Evolutionary conservation across 1,140 invertebrate species (phyloP).

Genomic region (Drosophila santomea): DNA sequence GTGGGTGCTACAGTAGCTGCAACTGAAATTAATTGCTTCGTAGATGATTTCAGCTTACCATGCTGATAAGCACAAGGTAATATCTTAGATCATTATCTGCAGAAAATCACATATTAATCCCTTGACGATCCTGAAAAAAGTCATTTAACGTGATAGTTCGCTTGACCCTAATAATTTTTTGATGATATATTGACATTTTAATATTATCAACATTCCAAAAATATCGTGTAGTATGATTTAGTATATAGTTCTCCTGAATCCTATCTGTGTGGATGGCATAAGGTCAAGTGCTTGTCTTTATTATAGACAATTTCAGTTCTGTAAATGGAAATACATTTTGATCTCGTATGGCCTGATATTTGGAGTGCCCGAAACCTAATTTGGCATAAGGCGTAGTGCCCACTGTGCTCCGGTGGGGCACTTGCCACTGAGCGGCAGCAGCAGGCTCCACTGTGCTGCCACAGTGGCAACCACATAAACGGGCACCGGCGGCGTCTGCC

Average conservation of each 20-base stretch:
- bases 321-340: background rate
- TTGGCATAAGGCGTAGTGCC: constrained; percentile 8
- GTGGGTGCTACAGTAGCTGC: constrained; percentile 27
- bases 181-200: no score
- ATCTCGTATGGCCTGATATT: background rate
- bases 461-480: constrained; percentile 67
- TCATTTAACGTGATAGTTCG: no score
- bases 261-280: background rate
- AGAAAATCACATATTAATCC: background rate
- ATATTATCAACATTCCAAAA: no score
- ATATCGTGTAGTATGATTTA: no score
- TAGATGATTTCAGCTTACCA: no score
- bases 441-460: constrained; percentile 52
- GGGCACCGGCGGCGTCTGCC: constrained; percentile 61
- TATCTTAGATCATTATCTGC: no score
- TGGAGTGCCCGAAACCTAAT: background rate
- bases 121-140: no score
- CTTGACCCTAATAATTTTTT: no score
- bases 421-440: constrained; percentile 33
- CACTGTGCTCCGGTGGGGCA: constrained; percentile 40
- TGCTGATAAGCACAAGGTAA: no score
- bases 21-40: no score
- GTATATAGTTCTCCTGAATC: background rate
- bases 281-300: background rate
- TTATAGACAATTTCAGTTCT: background rate